Base-by-base conservation (phyloP, 2,113 vertebrate genomes). In the Anhinga anhinga region DNA sequence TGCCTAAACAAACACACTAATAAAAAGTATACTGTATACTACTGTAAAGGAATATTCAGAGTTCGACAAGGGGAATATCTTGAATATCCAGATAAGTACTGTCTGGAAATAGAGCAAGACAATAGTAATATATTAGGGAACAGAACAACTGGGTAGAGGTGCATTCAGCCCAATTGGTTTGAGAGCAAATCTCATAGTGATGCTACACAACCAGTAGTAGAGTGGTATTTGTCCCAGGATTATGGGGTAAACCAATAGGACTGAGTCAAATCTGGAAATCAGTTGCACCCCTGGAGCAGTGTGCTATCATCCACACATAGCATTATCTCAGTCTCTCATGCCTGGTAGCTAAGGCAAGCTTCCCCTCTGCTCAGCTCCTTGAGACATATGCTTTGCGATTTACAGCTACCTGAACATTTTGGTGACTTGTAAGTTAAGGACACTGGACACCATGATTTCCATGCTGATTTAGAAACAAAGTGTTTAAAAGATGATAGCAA, bases 81-180 rank as follows among this genome's bases (percentile, higher is more conserved):
- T 86, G 40, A 55, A 23, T 17, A 61, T 13, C 22, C 76, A n/a
- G 40, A 34, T 19, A 70, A 23, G 19, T 27, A 15, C 2, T 38
- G 10, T 30, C n/a, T 65, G 55, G 38, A 80, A 44, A 65, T 6
- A 56, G 21, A 77, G 10, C 18, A 77, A 27, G 32, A 25, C 5
- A 34, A 26, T 4, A 78, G 11, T 30, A 72, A 13, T 22, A 22
- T 26, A 38, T 12, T 67, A 42, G 23, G 30, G 30, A 69, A n/a
- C 12, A 87, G 23, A 62, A 70, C 2, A 3, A 32, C 56, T 50
- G 10, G 3, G 20, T 44, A 61, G 47, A 74, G 16, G 21, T 50
- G 3, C 1, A 0, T 36, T 25, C 13, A 85, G 11, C 23, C 27
- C 62, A 25, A 20, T 5, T 70, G 10, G 2, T 38, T 53, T 65